A percentile compares a stretch with the other conserved stretches of the same genome.
Conservation (phyloP, 2,888 invertebrate species). For the Hanleya hanleyi region DNA sequence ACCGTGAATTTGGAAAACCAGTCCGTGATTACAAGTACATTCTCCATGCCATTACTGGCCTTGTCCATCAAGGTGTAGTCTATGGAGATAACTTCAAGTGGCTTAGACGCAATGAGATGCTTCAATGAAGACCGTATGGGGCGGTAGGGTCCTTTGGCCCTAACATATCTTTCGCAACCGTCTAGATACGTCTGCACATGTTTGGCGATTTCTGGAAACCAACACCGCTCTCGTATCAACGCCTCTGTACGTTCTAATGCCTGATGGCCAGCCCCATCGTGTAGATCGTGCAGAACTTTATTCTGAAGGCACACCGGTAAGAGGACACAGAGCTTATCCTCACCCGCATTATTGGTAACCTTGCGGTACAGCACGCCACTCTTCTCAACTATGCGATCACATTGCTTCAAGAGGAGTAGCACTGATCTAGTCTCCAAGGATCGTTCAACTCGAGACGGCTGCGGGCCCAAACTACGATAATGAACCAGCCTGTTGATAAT, state of each 20-base stretch:
- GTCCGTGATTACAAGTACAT: neutral
- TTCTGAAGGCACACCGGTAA: no score
- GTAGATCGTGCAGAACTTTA: neutral
- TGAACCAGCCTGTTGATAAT: neutral
- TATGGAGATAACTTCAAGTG: neutral
- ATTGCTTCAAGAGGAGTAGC: neutral
- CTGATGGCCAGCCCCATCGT: neutral
- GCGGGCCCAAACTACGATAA: neutral
- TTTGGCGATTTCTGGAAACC: neutral
- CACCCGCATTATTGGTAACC: neutral
- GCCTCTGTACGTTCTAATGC: neutral
- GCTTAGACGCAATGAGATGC: neutral
- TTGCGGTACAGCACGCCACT: neutral
- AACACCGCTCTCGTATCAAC: no score
- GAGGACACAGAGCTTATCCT: neutral
- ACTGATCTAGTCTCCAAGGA: neutral
- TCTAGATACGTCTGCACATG: neutral
- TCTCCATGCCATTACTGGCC: neutral
- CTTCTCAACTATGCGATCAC: neutral
- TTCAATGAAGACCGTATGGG: neutral
- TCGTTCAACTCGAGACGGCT: neutral
- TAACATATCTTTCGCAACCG: neutral
- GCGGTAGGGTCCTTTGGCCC: neutral
- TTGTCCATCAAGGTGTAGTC: conserved; percentile 1
- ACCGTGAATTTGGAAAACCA: neutral